A percentile compares a stretch with the other conserved stretches of the same genome.
Evolutionary conservation across 2,888 invertebrate species (phyloP).

Genomic region (Liopterus haemorrhoidalis): DNA sequence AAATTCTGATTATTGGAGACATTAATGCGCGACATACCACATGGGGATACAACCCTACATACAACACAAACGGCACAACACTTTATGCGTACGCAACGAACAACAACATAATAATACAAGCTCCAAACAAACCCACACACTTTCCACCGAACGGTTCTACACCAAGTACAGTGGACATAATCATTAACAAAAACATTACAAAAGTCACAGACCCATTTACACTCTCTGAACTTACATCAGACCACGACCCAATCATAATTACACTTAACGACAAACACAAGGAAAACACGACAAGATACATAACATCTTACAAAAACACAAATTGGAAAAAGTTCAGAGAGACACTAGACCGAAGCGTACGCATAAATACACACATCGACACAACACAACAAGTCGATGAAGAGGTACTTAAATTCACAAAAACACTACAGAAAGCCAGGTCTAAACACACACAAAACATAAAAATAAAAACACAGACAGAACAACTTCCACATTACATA

Average conservation of each 20-base stretch:
- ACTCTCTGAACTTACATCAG: constrained; percentile 30
- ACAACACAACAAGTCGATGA: constrained; percentile 2
- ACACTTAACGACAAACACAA: constrained; percentile 1
- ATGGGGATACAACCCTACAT: constrained; percentile 25
- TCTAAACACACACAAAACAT: constrained; percentile 7
- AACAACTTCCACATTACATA: background rate
- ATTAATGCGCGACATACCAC: constrained; percentile 25
- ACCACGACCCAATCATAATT: constrained; percentile 31
- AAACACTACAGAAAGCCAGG: background rate
- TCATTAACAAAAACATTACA: constrained; percentile 17
- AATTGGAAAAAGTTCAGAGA: constrained; percentile 11
- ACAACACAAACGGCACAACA: constrained; percentile 25
- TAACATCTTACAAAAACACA: constrained; percentile 11
- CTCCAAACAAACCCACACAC: constrained; percentile 18
- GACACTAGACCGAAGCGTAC: constrained; percentile 8
- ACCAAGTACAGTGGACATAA: constrained; percentile 23
- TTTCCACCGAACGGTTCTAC: constrained; percentile 19
- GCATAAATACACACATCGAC: constrained; percentile 9
- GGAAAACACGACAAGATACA: background rate
- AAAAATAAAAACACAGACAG: constrained; percentile 1
- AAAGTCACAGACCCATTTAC: constrained; percentile 9
- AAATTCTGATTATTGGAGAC: constrained; percentile 21
- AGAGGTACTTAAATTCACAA: background rate
- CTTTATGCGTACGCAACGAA: constrained; percentile 15
- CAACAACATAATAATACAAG: constrained; percentile 4